Evolutionary conservation across 2,113 vertebrate species (phyloP).

Genomic region (Upupa epops): DNA sequence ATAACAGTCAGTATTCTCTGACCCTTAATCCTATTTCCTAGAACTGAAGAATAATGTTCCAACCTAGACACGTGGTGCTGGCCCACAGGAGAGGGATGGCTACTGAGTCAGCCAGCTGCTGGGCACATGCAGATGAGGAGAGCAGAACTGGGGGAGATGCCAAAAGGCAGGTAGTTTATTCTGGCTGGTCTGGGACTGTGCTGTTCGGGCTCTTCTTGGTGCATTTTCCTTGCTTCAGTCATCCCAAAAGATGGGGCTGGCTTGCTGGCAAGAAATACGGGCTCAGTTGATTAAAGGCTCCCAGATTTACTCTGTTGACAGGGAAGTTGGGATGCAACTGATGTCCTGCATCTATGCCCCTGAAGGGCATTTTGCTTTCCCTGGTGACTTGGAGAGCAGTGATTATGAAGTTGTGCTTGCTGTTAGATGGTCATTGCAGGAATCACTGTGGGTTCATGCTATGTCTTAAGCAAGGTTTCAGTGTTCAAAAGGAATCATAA

Average conservation of each 20-base stretch:
- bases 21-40: conserved; percentile 64
- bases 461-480: background rate
- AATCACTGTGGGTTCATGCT: background rate
- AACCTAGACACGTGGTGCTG: background rate
- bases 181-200: background rate
- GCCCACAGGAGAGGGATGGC: background rate
- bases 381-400: background rate
- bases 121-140: background rate
- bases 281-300: background rate
- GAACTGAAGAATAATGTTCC: conserved; percentile 53
- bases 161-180: background rate
- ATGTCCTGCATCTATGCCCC: background rate
- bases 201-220: background rate
- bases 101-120: background rate
- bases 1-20: conserved; percentile 61
- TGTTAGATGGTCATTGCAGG: background rate
- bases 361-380: background rate
- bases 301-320: background rate
- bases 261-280: background rate
- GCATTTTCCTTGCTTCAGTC: background rate
- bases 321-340: background rate
- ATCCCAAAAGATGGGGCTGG: background rate
- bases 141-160: background rate
- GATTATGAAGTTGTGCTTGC: background rate
- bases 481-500: background rate